Base-by-base conservation (phyloP, 2,797 vertebrate species). In the Apogon hyalosoma region DNA sequence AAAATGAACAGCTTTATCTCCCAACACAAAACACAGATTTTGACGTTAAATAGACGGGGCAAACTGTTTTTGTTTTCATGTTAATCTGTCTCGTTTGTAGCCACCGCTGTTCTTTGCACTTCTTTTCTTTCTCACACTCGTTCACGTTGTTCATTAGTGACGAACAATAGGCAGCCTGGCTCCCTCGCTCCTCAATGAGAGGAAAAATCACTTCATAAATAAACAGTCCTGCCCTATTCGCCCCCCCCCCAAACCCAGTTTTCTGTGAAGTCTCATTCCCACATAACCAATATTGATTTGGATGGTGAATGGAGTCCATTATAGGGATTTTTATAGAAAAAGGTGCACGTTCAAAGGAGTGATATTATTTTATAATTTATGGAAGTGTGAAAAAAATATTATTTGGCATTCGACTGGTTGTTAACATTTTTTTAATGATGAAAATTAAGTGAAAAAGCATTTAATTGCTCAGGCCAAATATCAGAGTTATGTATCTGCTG, bases 71-170 rank as follows among this genome's bases (percentile, higher is more conserved):
- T 82, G 62, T 84, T 62, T 79, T 63, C 73, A 68, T 63, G 52
- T 80, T 83, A 71, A 75, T 78, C 49, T 11, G 45, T 51, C 56
- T 79, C 41, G 47, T 79, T 81, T 85, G 80, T 78, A 62, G 68
- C 64, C 10, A 53, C 69, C 46, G 42, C 64, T 55, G 11, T 65
- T 77, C 65, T 64, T 64, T 74, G 63, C 65, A 62, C 62, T 73
- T 86, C 76, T 63, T 79, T 86, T 75, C 66, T 78, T 78, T 77
- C 82, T 82, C 87, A 82, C 82, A 87, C 88, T 92, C 85, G 77
- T 87, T 88, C 80, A 88, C 69, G 73, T 84, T 87, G 58, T 86
- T 87, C 85, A 88, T 76, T 58, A 74, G 86, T 63, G 80, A 73
- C 80, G 65, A 74, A 58, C 36, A 89, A 88, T 69, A 51, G 63